A percentile compares a stretch with the other conserved stretches of the same genome.
Evolutionary conservation across 2,113 vertebrate genomes (phyloP).

Genomic region (Osmerus eperlanus): DNA sequence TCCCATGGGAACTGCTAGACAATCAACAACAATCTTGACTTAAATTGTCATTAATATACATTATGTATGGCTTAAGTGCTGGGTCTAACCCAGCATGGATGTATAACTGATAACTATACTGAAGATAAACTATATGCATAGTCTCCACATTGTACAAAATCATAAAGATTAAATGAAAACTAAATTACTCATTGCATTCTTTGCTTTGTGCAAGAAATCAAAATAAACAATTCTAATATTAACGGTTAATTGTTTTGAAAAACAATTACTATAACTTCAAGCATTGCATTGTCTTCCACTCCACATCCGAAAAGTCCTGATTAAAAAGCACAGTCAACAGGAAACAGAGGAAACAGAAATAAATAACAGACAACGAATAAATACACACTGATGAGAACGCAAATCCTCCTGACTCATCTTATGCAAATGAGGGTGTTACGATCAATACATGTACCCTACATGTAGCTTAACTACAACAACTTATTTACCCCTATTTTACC

Average conservation of each 20-base stretch:
- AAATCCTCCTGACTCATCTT: no score
- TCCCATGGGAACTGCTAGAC: slow-evolving; percentile 24
- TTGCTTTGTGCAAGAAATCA: slow-evolving; percentile 36
- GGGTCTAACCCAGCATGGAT: slow-evolving; percentile 13
- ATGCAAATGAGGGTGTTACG: no score
- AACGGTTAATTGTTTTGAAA: slow-evolving; percentile 1
- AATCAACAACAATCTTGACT: not conserved
- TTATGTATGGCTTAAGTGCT: slow-evolving; percentile 46
- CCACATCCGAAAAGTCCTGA: no score
- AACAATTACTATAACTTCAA: not conserved
- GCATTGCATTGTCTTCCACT: not conserved
- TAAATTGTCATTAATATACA: slow-evolving; percentile 29
- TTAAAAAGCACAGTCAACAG: no score
- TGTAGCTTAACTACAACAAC: not conserved
- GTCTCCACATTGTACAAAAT: slow-evolving; percentile 32
- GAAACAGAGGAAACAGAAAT: no score
- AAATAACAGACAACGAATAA: no score
- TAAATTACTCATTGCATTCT: slow-evolving; percentile 23
- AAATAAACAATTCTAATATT: not conserved
- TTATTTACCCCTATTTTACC: not conserved
- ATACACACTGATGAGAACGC: no score
- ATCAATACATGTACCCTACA: not conserved
- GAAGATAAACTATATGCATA: slow-evolving; percentile 39
- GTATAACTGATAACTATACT: slow-evolving; percentile 12
- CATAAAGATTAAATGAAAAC: not conserved